Conservation (phyloP, 2,888 invertebrate genomes). For the Heliconius sara region DNA sequence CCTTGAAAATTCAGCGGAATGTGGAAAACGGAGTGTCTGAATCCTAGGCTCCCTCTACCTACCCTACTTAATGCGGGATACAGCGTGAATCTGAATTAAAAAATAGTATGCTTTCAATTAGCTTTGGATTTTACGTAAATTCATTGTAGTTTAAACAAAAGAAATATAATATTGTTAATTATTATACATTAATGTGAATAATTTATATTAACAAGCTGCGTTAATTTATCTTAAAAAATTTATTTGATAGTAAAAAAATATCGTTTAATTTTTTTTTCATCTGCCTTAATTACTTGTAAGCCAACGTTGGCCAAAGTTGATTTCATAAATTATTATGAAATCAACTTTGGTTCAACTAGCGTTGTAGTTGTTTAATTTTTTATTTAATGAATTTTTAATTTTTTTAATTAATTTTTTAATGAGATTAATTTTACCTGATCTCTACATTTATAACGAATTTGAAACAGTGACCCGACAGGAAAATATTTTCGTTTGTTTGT, state of each 20-base stretch:
- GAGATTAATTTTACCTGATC: background rate
- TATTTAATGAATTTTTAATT: too few species aligned
- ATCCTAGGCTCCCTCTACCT: too few species aligned
- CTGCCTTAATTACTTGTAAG: slow-evolving; percentile 5
- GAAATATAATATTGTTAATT: background rate
- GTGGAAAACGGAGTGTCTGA: too few species aligned
- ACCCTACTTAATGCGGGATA: too few species aligned
- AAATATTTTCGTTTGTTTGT: background rate
- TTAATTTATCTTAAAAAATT: background rate
- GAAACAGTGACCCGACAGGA: background rate
- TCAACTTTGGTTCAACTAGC: background rate
- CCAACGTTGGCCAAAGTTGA: too few species aligned
- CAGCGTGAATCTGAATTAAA: too few species aligned
- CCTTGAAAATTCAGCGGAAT: too few species aligned
- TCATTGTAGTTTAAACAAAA: background rate
- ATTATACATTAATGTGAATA: background rate
- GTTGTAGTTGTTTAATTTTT: background rate
- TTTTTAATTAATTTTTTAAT: background rate
- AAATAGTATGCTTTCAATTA: background rate
- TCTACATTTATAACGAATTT: background rate
- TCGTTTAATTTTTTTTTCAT: background rate
- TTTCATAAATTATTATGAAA: too few species aligned
- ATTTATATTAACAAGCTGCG: background rate
- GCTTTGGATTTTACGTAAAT: background rate
- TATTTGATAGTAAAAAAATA: background rate